phyloP scores from a whole-genome alignment of 1,140 invertebrate species.

The Ceratina calcarata region DNA sequence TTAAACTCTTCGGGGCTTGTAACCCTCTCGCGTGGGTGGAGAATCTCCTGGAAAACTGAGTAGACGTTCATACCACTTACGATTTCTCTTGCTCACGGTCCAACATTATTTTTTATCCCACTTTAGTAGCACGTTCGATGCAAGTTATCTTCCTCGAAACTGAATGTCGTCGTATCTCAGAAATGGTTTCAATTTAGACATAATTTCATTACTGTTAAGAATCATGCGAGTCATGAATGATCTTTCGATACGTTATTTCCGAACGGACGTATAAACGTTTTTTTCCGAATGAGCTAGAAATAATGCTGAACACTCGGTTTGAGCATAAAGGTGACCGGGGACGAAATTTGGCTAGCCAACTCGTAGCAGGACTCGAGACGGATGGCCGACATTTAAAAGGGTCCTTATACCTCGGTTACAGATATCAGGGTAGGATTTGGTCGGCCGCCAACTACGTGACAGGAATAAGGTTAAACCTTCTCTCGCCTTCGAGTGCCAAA shows the following conservation, averaged over 20 bases:
- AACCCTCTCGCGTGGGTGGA: background rate
- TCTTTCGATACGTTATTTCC: too few species aligned
- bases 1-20: background rate
- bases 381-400: conserved; percentile 58
- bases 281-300: background rate
- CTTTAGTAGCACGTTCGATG: too few species aligned
- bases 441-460: conserved; percentile 56
- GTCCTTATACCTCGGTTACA: conserved; percentile 53
- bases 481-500: conserved; percentile 3
- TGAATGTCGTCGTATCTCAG: too few species aligned
- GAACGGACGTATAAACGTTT: too few species aligned
- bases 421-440: conserved; percentile 39
- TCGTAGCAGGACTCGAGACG: conserved; percentile 25
- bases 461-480: conserved; percentile 56
- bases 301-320: background rate
- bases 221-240: too few species aligned
- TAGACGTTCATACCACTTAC: too few species aligned
- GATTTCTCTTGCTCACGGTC: too few species aligned
- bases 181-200: too few species aligned
- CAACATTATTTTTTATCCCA: too few species aligned
- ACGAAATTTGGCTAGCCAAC: conserved; percentile 14
- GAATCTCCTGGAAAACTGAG: too few species aligned
- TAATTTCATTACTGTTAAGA: too few species aligned
- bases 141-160: too few species aligned
- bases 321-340: background rate